Evolutionary conservation across 64 coral and sea anemone genomes (phyloP).

Genomic region (Stichodactyla mertensii): DNA sequence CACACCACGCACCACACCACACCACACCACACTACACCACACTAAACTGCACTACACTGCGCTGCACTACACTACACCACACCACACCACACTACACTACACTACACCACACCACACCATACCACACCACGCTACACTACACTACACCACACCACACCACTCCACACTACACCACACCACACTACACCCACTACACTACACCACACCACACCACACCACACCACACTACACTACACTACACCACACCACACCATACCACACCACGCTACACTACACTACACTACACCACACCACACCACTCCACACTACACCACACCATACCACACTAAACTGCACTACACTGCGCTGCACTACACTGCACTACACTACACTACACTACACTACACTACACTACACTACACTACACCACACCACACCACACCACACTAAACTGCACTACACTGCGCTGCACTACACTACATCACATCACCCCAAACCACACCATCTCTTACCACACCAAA

Average conservation of each 20-base stretch:
- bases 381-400: not conserved
- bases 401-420: not conserved
- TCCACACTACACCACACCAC: slow-evolving; percentile 8
- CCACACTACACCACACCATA: slow-evolving; percentile 16
- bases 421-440: not conserved
- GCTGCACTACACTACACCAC: slow-evolving; percentile 19
- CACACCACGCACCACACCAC: no score
- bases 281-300: slow-evolving; percentile 2
- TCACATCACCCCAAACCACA: not conserved
- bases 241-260: not conserved
- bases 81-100: slow-evolving; percentile 52
- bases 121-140: not conserved
- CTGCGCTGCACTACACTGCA: slow-evolving; percentile 1
- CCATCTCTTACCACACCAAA: slow-evolving; percentile 4
- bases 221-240: slow-evolving; percentile 8
- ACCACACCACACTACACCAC: no score
- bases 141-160: slow-evolving; percentile 15
- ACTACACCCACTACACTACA: slow-evolving; percentile 20
- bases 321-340: slow-evolving; percentile 18
- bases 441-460: no score
- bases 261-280: not conserved
- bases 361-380: not conserved
- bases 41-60: no score
- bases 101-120: slow-evolving; percentile 5
- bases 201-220: not conserved